Conservation (phyloP, 2,888 invertebrate genomes). For the Trypoxylon attenuatum region DNA sequence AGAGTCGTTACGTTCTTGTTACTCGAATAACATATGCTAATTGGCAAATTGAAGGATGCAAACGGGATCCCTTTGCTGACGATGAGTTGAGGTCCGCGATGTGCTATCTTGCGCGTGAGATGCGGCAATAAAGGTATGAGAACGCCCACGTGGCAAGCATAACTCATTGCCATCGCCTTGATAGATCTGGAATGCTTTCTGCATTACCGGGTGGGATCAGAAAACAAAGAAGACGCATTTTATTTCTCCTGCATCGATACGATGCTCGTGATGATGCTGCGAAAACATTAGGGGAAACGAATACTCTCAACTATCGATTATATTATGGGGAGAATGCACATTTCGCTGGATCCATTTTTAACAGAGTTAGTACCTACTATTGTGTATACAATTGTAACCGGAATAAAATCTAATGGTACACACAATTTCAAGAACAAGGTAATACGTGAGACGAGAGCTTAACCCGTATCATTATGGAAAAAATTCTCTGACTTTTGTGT, state of each 20-base stretch:
- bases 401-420: too few relatives aligned
- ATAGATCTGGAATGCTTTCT: conserved; percentile 41
- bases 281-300: too few relatives aligned
- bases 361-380: too few relatives aligned
- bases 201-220: conserved; percentile 1
- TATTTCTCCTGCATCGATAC: neutral
- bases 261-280: too few relatives aligned
- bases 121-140: conserved; percentile 69
- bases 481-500: too few relatives aligned
- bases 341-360: too few relatives aligned
- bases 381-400: too few relatives aligned
- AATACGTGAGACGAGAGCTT: too few relatives aligned
- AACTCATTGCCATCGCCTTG: conserved; percentile 63
- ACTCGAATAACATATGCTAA: conserved; percentile 4
- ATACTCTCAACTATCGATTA: too few relatives aligned
- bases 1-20: neutral
- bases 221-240: neutral
- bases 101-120: conserved; percentile 62
- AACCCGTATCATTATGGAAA: too few relatives aligned
- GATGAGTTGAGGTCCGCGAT: conserved; percentile 45
- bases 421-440: too few relatives aligned
- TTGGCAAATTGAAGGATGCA: conserved; percentile 21
- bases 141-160: conserved; percentile 70
- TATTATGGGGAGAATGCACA: too few relatives aligned
- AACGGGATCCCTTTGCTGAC: conserved; percentile 48